Evolutionary conservation across 2,888 invertebrate species (phyloP).

Genomic region (Diarsia rubi): DNA sequence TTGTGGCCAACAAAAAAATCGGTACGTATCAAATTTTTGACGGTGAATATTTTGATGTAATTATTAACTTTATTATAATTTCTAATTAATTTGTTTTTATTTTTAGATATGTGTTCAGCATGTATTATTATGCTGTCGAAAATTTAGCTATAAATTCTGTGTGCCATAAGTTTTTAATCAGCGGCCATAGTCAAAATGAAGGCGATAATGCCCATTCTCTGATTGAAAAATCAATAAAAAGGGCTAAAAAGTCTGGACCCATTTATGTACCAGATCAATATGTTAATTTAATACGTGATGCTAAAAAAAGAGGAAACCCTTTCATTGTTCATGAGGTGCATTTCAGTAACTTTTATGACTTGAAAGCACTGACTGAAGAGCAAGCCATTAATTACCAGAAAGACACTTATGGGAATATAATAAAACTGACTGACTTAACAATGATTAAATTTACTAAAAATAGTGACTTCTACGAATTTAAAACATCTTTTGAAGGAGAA

Average conservation of each 20-base stretch:
- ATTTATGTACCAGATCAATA: conserved; percentile 64
- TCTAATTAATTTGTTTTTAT: neutral
- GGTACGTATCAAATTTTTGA: conserved; percentile 14
- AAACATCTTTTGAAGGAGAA: neutral
- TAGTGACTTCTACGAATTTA: neutral
- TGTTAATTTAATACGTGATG: conserved; percentile 28
- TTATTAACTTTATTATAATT: neutral
- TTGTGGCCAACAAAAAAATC: conserved; percentile 57
- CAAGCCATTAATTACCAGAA: conserved; percentile 27
- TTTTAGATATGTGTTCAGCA: neutral
- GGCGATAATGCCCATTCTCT: neutral
- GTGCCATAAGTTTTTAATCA: neutral
- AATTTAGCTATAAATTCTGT: neutral
- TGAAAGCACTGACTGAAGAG: conserved; percentile 32
- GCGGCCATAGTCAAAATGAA: conserved; percentile 1
- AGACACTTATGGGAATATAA: conserved; percentile 5
- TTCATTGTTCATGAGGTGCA: conserved; percentile 34
- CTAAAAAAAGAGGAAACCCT: conserved; percentile 26
- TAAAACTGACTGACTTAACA: neutral
- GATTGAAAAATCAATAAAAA: neutral
- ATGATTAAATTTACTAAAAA: conserved; percentile 10
- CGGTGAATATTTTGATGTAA: no score
- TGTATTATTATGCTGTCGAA: neutral
- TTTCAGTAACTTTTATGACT: conserved; percentile 31
- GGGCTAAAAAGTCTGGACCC: conserved; percentile 48